These are phyloP conservation scores for Trichogramma pretiosum DNA, from an alignment of 1,140 invertebrate genomes.

Conservation along the genomic window DNA sequence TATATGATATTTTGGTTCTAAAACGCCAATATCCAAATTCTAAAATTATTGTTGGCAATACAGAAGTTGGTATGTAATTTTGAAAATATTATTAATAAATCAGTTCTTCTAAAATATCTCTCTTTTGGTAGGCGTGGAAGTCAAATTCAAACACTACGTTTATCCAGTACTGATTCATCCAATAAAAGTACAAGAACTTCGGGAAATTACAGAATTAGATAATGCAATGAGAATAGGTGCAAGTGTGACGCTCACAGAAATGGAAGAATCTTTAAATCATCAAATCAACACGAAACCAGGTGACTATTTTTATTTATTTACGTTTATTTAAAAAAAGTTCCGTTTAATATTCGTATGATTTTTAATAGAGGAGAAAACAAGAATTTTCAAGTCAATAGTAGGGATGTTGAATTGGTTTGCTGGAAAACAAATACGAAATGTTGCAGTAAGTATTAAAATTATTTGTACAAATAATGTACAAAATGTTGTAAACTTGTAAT, in stretches of 20 bases:
- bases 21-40: constrained; percentile 65
- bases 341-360: too few relatives aligned
- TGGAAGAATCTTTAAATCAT: constrained; percentile 54
- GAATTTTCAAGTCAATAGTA: constrained; percentile 62
- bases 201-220: constrained; percentile 45
- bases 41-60: constrained; percentile 87
- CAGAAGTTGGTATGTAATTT: constrained; percentile 64
- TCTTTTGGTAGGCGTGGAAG: constrained; percentile 57
- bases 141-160: constrained; percentile 76
- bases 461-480: background rate
- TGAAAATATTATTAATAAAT: background rate
- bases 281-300: constrained; percentile 49
- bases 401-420: constrained; percentile 93
- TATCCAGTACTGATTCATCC: constrained; percentile 78
- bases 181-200: constrained; percentile 61
- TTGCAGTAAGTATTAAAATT: constrained; percentile 49
- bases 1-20: constrained; percentile 61
- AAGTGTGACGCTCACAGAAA: constrained; percentile 66
- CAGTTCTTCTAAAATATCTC: background rate
- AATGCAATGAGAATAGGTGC: constrained; percentile 66
- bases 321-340: too few relatives aligned
- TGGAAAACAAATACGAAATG: constrained; percentile 86
- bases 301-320: constrained; percentile 19
- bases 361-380: constrained; percentile 52
- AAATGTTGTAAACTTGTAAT: too few relatives aligned